phyloP scores from a whole-genome alignment of 2,113 vertebrate species.

The Nyctereutes procyonoides region DNA sequence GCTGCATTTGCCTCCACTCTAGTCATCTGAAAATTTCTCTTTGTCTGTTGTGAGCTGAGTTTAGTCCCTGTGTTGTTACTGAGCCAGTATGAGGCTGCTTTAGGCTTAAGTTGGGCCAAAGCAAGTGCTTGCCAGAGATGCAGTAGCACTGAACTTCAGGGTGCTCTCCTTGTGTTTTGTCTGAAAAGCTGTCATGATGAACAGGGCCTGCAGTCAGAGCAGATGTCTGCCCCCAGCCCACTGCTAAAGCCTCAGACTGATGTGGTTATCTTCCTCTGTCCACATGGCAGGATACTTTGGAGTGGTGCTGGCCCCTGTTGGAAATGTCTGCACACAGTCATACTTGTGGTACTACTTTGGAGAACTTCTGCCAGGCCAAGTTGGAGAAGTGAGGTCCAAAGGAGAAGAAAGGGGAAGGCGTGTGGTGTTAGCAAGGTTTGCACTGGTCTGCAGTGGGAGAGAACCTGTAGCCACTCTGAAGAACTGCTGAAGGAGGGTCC shows the following conservation, averaged over 20 bases:
- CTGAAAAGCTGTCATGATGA: neutral
- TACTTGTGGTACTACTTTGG: neutral
- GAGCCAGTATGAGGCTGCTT: neutral
- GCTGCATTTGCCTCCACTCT: neutral
- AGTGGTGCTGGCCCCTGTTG: neutral
- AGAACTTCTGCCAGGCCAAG: neutral
- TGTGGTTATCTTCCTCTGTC: neutral
- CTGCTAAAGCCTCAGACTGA: neutral
- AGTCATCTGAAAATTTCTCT: neutral
- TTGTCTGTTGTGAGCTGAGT: neutral
- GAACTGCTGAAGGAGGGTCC: neutral
- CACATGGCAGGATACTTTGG: neutral
- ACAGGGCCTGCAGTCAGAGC: neutral
- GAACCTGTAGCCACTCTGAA: neutral
- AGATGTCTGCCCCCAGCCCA: neutral
- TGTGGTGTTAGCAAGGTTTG: neutral
- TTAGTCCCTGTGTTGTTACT: neutral
- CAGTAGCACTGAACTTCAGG: neutral
- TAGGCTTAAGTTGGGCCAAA: neutral
- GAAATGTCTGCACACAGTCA: neutral
- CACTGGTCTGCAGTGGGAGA: neutral
- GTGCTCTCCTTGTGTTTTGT: neutral
- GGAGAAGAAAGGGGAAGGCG: neutral
- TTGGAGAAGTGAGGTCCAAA: neutral
- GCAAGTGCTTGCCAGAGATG: neutral